Evolutionary conservation across 2,888 invertebrate genomes (phyloP).

Genomic region (Drosophila fulvimacula): DNA sequence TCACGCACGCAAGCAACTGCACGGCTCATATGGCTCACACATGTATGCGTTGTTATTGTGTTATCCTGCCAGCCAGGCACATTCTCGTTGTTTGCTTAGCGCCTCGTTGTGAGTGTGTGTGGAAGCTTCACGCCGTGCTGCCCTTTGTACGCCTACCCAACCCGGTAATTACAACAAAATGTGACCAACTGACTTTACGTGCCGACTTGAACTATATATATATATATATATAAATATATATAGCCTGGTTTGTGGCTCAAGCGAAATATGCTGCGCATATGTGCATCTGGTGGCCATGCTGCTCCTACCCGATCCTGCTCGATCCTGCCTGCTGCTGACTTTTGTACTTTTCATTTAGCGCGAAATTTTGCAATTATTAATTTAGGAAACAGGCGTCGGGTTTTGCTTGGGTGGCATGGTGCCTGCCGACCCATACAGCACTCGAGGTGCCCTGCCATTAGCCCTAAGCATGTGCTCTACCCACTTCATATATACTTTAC

Average conservation of each 20-base stretch:
- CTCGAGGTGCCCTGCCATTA: neutral
- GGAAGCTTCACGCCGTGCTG: conserved; percentile 68
- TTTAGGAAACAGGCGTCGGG: conserved; percentile 58
- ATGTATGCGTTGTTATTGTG: conserved; percentile 36
- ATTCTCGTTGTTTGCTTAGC: conserved; percentile 42
- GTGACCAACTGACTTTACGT: conserved; percentile 66
- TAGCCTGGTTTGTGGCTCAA: conserved; percentile 21
- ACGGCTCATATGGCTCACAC: conserved; percentile 61
- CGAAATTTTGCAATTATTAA: conserved; percentile 75
- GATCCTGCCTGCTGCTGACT: conserved; percentile 23
- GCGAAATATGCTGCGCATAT: conserved; percentile 63
- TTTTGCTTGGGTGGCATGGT: conserved; percentile 29
- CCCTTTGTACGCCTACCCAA: conserved; percentile 45
- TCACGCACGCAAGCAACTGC: conserved; percentile 69
- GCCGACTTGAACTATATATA: conserved; percentile 11
- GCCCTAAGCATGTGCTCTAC: conserved; percentile 50
- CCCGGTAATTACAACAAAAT: conserved; percentile 50
- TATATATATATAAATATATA: neutral
- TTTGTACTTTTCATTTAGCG: conserved; percentile 48
- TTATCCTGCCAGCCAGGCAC: conserved; percentile 34
- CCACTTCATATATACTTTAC: conserved; percentile 51
- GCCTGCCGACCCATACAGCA: conserved; percentile 3
- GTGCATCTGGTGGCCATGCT: conserved; percentile 33
- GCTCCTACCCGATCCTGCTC: neutral
- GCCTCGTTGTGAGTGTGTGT: conserved; percentile 16